Percentiles rank a stretch among this genome's conserved stretches.
Conservation (phyloP, 2,113 vertebrate species). For the Lagopus muta region DNA sequence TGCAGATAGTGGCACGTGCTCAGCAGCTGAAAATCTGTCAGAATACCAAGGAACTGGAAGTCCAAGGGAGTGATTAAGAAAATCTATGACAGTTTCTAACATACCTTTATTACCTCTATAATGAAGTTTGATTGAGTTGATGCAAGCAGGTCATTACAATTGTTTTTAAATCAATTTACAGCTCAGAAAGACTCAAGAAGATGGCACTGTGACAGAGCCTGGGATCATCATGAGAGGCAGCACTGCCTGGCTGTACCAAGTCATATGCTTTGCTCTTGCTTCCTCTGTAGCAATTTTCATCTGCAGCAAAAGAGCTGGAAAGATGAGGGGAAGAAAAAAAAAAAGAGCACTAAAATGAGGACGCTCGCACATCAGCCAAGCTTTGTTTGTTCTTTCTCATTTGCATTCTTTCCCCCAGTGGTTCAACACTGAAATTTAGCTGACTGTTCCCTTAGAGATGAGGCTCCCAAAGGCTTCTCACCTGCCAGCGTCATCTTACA, state of each 20-base stretch:
- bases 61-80: constrained; percentile 27
- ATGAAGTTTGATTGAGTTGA: constrained; percentile 40
- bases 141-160: background rate
- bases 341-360: background rate
- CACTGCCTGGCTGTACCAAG: background rate
- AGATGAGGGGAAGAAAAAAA: background rate
- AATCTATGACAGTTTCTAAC: constrained; percentile 16
- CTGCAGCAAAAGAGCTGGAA: background rate
- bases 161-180: constrained; percentile 33
- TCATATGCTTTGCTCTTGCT: background rate
- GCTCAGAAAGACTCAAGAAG: background rate
- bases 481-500: background rate
- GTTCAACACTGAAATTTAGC: constrained; percentile 13
- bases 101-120: background rate
- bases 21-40: background rate
- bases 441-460: background rate
- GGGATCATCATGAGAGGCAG: accelerated
- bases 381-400: background rate
- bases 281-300: background rate
- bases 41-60: constrained; percentile 18
- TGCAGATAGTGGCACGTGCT: background rate
- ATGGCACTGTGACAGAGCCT: background rate
- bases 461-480: background rate
- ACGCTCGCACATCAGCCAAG: background rate
- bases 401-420: background rate